Conservation (phyloP, 1,140 invertebrate species). For the Macrocentrus cingulum region DNA sequence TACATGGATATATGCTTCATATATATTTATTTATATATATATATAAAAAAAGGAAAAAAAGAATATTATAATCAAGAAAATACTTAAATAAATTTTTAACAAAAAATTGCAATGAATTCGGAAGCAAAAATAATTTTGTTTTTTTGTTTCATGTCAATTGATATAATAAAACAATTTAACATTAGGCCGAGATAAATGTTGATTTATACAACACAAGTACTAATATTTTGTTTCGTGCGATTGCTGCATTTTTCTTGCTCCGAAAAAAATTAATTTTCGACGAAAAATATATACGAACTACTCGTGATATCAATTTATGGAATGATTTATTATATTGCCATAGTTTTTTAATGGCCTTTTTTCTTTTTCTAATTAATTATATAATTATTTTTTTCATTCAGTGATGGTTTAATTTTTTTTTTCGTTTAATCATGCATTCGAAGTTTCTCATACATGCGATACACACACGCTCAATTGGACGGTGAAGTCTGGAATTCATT, state of each 20-base stretch:
- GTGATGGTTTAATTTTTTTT: conserved; percentile 14
- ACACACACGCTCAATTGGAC: conserved; percentile 7
- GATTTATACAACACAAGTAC: neutral
- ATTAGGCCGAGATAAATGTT: neutral
- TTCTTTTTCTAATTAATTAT: neutral
- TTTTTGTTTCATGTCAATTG: too few relatives aligned
- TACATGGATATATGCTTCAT: too few relatives aligned
- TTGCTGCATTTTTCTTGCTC: neutral
- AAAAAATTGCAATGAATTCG: too few relatives aligned
- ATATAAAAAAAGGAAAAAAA: too few relatives aligned
- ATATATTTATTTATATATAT: too few relatives aligned
- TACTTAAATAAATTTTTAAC: neutral
- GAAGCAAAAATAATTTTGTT: too few relatives aligned
- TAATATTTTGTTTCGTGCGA: too few relatives aligned
- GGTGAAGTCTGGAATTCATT: conserved; percentile 7
- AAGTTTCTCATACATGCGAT: conserved; percentile 14
- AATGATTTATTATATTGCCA: neutral
- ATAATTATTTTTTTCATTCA: neutral
- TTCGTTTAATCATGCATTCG: conserved; percentile 16
- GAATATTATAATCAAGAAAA: neutral
- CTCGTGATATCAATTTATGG: neutral
- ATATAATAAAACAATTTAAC: too few relatives aligned
- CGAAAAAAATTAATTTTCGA: conserved; percentile 13
- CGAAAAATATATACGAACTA: conserved; percentile 23
- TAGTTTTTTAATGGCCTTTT: neutral